These are phyloP conservation scores for Erpetoichthys calabaricus DNA, from an alignment of 2,797 vertebrate genomes.

Conservation along the genomic window DNA sequence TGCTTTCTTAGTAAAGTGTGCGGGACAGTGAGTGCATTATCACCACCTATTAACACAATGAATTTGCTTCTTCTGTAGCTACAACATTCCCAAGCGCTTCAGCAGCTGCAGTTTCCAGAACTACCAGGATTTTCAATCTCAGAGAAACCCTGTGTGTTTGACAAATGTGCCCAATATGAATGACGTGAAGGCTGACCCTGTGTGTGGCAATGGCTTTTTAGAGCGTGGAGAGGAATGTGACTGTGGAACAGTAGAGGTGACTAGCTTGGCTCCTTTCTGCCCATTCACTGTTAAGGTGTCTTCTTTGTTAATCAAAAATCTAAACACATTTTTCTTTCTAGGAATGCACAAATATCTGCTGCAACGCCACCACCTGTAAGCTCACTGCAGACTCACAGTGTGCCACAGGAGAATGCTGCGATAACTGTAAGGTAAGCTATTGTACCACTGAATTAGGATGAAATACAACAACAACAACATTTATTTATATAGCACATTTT, in stretches of 20 bases:
- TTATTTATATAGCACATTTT: too few relatives aligned
- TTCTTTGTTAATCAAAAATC: too few relatives aligned
- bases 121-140: conserved; percentile 31
- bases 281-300: too few relatives aligned
- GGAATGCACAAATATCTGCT: conserved; percentile 52
- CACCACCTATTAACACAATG: too few relatives aligned
- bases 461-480: too few relatives aligned
- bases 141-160: conserved; percentile 40
- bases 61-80: conserved; percentile 38
- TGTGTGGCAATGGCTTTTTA: conserved; percentile 52
- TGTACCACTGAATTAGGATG: too few relatives aligned
- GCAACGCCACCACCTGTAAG: conserved; percentile 48
- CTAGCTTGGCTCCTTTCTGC: too few relatives aligned
- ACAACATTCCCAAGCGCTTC: conserved; percentile 40
- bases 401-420: conserved; percentile 45
- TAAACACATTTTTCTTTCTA: conserved; percentile 16
- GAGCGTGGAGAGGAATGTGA: conserved; percentile 53
- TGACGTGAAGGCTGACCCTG: conserved; percentile 15
- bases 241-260: conserved; percentile 47
- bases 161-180: conserved; percentile 34
- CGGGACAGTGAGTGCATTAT: too few relatives aligned
- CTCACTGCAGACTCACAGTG: conserved; percentile 34
- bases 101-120: conserved; percentile 48
- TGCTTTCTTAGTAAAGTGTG: too few relatives aligned
- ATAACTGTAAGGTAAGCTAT: conserved; percentile 48